Percentiles rank a stretch among this genome's conserved stretches.
Evolutionary conservation across 2,113 vertebrate species (phyloP).

Genomic region (Barnardius zonarius): DNA sequence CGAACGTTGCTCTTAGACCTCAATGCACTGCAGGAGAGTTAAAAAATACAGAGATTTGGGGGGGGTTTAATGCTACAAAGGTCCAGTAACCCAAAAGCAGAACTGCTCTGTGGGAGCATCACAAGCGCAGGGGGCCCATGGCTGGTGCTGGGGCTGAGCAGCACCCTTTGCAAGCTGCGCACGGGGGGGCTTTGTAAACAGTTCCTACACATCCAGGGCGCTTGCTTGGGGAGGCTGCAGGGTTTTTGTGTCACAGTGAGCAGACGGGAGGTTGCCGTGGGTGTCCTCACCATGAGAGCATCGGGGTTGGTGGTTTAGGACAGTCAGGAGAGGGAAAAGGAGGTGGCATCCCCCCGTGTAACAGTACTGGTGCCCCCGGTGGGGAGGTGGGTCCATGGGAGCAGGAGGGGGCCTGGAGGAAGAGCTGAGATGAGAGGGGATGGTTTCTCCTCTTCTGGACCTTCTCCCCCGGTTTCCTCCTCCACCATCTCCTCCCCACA

Average conservation of each 20-base stretch:
- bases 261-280: fast-evolving
- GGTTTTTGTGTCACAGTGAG: neutral
- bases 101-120: neutral
- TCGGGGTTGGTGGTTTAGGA: neutral
- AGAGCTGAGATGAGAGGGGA: neutral
- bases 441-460: neutral
- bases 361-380: fast-evolving
- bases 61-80: neutral
- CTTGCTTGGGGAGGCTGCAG: neutral
- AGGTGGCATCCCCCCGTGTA: fast-evolving
- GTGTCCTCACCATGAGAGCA: neutral
- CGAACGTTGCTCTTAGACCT: neutral
- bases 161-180: neutral
- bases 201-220: slow-evolving; percentile 23
- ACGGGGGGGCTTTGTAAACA: slow-evolving; percentile 15
- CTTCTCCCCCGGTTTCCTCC: fast-evolving
- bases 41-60: neutral
- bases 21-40: neutral
- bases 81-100: neutral
- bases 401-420: neutral
- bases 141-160: neutral
- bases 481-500: neutral
- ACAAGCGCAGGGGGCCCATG: neutral
- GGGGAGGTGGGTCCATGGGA: neutral
- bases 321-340: neutral